phyloP scores from a whole-genome alignment of 2,888 invertebrate genomes.

The Plebejus melissa region DNA sequence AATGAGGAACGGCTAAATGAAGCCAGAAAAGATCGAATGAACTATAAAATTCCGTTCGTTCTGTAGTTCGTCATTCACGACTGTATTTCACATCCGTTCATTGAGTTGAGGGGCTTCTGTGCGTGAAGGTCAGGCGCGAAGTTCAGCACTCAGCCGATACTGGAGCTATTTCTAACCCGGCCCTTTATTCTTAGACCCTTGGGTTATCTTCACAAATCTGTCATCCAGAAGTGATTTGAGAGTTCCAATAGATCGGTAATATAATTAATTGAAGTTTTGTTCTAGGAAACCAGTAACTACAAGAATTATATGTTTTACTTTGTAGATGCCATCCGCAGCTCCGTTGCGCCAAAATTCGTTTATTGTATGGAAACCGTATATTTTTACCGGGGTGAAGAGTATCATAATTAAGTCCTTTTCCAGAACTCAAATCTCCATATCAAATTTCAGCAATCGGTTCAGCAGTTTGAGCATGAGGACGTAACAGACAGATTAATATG shows the following conservation, averaged over 20 bases:
- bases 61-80: not conserved
- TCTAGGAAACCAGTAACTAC: too few species aligned
- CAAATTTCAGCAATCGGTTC: too few species aligned
- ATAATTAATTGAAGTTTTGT: too few species aligned
- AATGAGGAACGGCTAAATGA: not conserved
- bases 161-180: not conserved
- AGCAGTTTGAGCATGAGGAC: too few species aligned
- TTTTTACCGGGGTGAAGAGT: too few species aligned
- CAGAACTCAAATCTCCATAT: too few species aligned
- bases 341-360: too few species aligned
- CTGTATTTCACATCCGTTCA: constrained; percentile 1
- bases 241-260: not conserved
- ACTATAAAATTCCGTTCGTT: constrained; percentile 4
- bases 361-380: too few species aligned
- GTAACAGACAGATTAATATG: too few species aligned
- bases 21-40: not conserved
- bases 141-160: not conserved
- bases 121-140: constrained; percentile 3
- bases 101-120: constrained; percentile 9
- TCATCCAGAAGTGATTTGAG: not conserved
- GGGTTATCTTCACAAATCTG: not conserved
- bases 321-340: too few species aligned
- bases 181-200: constrained; percentile 8
- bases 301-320: too few species aligned
- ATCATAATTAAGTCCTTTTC: too few species aligned